Percentiles rank a stretch among this genome's conserved stretches.
phyloP scores from a whole-genome alignment of 2,113 vertebrate species.

The Electrona antarctica region DNA sequence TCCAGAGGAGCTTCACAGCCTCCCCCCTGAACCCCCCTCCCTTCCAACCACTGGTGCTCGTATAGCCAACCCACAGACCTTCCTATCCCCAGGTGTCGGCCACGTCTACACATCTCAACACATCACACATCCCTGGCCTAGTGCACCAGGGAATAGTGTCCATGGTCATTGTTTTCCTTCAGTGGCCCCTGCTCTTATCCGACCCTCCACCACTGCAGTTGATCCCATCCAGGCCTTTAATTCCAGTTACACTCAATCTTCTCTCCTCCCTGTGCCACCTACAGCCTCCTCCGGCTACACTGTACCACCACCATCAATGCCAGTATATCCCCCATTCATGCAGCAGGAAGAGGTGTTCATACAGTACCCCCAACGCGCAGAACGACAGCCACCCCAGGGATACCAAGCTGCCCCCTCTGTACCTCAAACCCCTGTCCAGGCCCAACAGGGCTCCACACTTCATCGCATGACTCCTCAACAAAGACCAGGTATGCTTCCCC shows the following conservation, averaged over 20 bases:
- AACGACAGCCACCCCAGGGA: constrained; percentile 58
- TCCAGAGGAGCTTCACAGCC: constrained; percentile 86
- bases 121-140: constrained; percentile 64
- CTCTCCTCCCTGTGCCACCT: constrained; percentile 52
- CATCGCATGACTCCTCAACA: constrained; percentile 64
- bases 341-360: constrained; percentile 60
- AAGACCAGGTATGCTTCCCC: constrained; percentile 62
- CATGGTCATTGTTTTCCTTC: constrained; percentile 65
- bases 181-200: constrained; percentile 51
- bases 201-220: constrained; percentile 87
- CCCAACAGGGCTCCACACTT: constrained; percentile 63
- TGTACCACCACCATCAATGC: constrained; percentile 58
- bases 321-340: constrained; percentile 68
- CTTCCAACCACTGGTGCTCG: constrained; percentile 40
- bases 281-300: constrained; percentile 60
- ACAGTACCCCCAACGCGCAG: constrained; percentile 57
- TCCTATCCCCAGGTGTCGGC: constrained; percentile 34
- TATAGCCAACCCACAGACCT: constrained; percentile 60
- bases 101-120: constrained; percentile 40
- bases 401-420: constrained; percentile 56
- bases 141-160: constrained; percentile 35
- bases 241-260: constrained; percentile 77
- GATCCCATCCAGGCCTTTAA: constrained; percentile 89
- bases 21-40: constrained; percentile 82
- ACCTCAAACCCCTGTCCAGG: constrained; percentile 49